phyloP scores from a whole-genome alignment of 2,797 vertebrate species.

The Anabacerthia variegaticeps region DNA sequence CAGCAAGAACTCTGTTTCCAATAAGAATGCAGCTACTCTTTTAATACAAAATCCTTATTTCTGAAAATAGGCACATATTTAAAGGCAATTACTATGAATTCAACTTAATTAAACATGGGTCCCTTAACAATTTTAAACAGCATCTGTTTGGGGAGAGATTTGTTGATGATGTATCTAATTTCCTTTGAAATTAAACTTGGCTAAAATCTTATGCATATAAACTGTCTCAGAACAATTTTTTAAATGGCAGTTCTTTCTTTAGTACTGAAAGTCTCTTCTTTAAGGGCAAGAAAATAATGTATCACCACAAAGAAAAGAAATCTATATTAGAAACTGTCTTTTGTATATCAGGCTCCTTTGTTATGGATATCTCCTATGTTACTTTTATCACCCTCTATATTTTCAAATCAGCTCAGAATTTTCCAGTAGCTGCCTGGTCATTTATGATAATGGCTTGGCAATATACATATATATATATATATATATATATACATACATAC shows the following conservation, averaged over 20 bases:
- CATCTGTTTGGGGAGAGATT: neutral
- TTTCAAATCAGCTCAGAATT: neutral
- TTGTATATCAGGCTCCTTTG: neutral
- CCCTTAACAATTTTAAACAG: neutral
- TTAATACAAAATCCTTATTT: neutral
- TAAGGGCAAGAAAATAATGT: neutral
- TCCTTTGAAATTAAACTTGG: neutral
- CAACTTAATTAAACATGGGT: neutral
- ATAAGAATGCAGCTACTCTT: neutral
- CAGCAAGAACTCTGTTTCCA: neutral
- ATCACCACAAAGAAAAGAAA: constrained; percentile 18
- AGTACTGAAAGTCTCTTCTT: neutral
- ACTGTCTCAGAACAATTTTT: neutral
- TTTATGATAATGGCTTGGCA: neutral
- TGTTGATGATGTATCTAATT: neutral
- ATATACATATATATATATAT: neutral
- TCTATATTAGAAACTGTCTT: constrained; percentile 28
- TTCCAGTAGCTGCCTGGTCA: neutral
- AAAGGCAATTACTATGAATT: neutral
- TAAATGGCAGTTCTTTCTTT: neutral
- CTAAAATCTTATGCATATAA: neutral
- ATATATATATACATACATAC: neutral
- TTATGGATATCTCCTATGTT: neutral
- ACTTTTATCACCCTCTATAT: neutral
- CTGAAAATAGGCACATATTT: neutral